Conservation (phyloP, 2,888 invertebrate genomes). For the Seira musarum region DNA sequence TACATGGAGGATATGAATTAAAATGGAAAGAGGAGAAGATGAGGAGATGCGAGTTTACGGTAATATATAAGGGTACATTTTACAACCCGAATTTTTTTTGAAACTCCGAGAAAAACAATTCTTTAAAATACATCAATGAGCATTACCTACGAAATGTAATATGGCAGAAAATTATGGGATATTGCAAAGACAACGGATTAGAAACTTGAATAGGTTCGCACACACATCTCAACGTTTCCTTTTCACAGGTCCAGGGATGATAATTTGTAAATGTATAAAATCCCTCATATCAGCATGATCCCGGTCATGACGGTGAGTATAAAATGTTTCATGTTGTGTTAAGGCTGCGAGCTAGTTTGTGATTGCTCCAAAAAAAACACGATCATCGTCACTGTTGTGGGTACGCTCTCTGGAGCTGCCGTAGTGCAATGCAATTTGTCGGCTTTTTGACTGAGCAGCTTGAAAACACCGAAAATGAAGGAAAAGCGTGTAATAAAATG, state of each 20-base stretch:
- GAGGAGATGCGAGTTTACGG: constrained; percentile 22
- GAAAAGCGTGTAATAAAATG: constrained; percentile 41
- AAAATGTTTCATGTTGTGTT: too few species aligned
- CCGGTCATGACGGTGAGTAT: too few species aligned
- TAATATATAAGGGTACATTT: constrained; percentile 51
- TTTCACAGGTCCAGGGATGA: neutral
- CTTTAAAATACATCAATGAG: neutral
- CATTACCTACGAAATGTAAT: neutral
- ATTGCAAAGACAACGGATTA: neutral
- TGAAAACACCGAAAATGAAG: constrained; percentile 45
- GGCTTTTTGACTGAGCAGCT: constrained; percentile 39
- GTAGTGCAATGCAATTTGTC: constrained; percentile 53
- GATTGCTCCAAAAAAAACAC: too few species aligned
- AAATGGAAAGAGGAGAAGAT: too few species aligned
- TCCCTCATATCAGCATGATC: neutral
- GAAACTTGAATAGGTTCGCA: neutral
- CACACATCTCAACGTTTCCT: neutral
- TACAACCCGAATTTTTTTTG: constrained; percentile 26
- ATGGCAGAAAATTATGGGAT: neutral
- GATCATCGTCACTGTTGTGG: too few species aligned
- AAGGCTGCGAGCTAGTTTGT: neutral
- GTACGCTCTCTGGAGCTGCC: too few species aligned
- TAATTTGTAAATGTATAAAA: neutral
- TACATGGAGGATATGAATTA: too few species aligned
- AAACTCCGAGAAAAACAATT: neutral